Percentiles rank a stretch among this genome's conserved stretches.
phyloP scores from a whole-genome alignment of 2,113 vertebrate genomes.

The Copsychus sechellarum region DNA sequence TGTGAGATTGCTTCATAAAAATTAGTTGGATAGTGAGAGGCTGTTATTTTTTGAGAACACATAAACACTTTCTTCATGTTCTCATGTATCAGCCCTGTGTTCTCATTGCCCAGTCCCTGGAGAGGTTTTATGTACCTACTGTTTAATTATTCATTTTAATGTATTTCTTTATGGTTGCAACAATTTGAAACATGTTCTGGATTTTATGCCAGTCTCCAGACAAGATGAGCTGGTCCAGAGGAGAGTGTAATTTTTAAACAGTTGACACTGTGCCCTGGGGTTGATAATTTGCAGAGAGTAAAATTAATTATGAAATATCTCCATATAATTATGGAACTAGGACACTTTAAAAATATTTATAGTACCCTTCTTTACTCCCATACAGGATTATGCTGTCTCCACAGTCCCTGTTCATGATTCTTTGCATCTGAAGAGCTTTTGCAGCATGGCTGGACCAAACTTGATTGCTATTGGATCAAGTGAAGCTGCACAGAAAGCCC shows the following conservation, averaged over 20 bases:
- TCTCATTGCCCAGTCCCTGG: neutral
- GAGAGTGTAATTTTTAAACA: neutral
- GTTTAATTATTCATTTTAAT: neutral
- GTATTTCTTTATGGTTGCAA: neutral
- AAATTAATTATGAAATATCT: neutral
- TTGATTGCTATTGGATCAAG: slow-evolving; percentile 94
- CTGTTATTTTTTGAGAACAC: neutral
- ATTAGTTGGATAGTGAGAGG: neutral
- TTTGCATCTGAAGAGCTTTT: slow-evolving; percentile 95
- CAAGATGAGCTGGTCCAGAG: neutral
- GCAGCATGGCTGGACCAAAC: slow-evolving; percentile 97
- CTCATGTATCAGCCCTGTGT: neutral
- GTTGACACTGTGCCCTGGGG: neutral
- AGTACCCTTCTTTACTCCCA: slow-evolving; percentile 28
- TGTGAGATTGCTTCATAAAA: neutral
- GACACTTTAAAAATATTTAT: neutral
- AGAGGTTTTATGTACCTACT: neutral
- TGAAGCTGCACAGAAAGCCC: slow-evolving; percentile 90
- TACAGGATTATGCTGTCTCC: slow-evolving; percentile 91
- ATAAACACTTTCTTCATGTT: neutral
- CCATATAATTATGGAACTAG: neutral
- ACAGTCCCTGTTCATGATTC: slow-evolving; percentile 85
- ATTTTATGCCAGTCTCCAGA: neutral
- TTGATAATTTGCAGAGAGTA: neutral
- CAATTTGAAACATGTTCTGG: neutral